Base-by-base conservation (phyloP, 2,888 invertebrate species). In the Pachydiplax longipennis region DNA sequence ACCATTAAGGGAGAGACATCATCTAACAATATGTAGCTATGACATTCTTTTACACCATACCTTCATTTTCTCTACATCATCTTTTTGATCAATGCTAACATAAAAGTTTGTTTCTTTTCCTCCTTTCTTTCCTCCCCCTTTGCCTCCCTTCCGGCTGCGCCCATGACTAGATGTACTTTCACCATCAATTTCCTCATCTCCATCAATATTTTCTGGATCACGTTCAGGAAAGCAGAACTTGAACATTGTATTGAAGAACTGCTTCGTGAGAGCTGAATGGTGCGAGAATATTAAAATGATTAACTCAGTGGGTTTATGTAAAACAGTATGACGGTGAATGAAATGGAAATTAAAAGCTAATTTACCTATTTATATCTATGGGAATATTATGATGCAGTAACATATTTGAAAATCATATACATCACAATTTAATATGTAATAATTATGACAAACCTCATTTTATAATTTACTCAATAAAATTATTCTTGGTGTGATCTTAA, bases 21-120 rank as follows among this genome's bases (percentile, higher is more conserved):
- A 10, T 10, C 6, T 53, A 53, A 18, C 53, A 53, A 53, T 53
- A 18, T 18, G 0, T 18, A 53, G 48, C 48, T 8, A 81, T 40
- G 4, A 1, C 10, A 3, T 81, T 0, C 1, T 58, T 31, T 15
- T 81, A 48, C 53, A 92, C 92, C 53, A 91, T 92, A 96, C 97
- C 95, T 98, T 98, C 98, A 99, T 99, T 94, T 98, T 99, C 94
- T 99, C 99, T 0, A 99, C 99, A 93, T 99, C 99, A 93, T 99
- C 98, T 92, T 96, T 97, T 93, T 96, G 96, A 92, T 97, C 98
- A 90, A 98, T 96, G 92, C 97, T 97, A 4, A 98, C 97, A 94
- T 98, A 98, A 94, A 98, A 98, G 93, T 97, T 98, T 0, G 98
- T 97, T 92, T 98, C 98, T 93, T 98, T 96, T 91, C 96, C 92